Conservation (phyloP, 2,113 vertebrate species). For the Muntiacus reevesi region DNA sequence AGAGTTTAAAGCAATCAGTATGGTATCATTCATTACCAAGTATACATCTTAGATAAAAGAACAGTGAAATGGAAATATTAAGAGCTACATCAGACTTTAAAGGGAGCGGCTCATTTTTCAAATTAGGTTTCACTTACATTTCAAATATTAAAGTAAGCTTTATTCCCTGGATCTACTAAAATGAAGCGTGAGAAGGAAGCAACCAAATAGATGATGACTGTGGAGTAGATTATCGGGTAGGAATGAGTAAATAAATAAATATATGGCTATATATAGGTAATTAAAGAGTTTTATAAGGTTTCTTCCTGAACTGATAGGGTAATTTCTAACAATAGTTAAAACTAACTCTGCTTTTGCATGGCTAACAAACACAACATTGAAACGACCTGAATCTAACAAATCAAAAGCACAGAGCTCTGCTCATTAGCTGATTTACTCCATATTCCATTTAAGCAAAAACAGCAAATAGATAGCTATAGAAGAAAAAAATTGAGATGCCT, state of each 20-base stretch:
- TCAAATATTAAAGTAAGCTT: not conserved
- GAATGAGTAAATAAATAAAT: not conserved
- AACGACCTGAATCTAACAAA: not conserved
- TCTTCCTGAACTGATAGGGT: not conserved
- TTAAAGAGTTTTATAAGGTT: not conserved
- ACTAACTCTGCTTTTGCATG: not conserved
- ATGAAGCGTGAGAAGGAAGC: not conserved
- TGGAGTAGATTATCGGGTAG: not conserved
- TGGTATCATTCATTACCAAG: not conserved
- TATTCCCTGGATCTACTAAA: not conserved
- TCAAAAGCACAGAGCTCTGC: not conserved
- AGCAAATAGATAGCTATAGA: not conserved
- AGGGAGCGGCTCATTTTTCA: constrained; percentile 6
- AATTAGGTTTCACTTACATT: not conserved
- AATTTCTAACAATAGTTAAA: not conserved
- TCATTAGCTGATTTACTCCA: not conserved
- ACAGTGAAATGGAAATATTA: not conserved
- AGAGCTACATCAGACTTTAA: not conserved
- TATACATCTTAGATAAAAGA: not conserved
- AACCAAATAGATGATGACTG: not conserved
- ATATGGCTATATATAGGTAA: not conserved
- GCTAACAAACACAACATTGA: not conserved
- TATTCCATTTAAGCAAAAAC: not conserved
- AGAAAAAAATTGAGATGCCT: not conserved
- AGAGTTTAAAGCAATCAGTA: not conserved